phyloP scores from a whole-genome alignment of 2,113 vertebrate genomes.

The Clarias batrachus region DNA sequence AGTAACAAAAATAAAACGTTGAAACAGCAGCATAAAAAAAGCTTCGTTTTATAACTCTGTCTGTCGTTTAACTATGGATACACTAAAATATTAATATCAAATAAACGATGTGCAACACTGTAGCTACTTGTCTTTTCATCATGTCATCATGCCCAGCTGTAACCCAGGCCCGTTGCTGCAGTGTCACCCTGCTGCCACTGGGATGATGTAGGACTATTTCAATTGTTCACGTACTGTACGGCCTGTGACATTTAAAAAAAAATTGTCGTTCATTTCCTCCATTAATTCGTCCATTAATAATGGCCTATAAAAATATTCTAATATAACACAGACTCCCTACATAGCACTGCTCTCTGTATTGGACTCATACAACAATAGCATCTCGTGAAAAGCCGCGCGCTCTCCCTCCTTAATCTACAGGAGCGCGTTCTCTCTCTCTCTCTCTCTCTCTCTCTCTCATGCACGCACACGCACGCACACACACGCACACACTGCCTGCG shows the following conservation, averaged over 20 bases:
- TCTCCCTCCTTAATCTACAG: slow-evolving; percentile 30
- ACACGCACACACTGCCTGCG: slow-evolving; percentile 25
- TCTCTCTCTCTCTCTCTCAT: slow-evolving; percentile 31
- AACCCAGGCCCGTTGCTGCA: neutral
- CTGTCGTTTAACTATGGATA: neutral
- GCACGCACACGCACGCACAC: slow-evolving; percentile 43
- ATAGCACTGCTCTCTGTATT: too few relatives aligned
- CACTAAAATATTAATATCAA: neutral
- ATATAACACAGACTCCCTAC: too few relatives aligned
- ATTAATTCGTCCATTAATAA: neutral
- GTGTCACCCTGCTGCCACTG: slow-evolving; percentile 10
- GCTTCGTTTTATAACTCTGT: neutral
- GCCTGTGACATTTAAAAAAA: neutral
- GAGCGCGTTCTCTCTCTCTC: neutral
- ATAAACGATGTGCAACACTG: neutral
- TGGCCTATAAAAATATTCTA: neutral
- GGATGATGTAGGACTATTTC: neutral
- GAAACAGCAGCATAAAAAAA: neutral
- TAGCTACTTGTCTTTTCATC: neutral
- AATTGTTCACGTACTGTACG: neutral
- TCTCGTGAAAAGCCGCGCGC: neutral
- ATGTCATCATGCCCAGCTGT: slow-evolving; percentile 15
- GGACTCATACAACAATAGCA: neutral
- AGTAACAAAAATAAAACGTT: neutral
- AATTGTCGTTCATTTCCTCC: neutral